Conservation (phyloP, 1,140 invertebrate genomes). For the Nymphalis io region DNA sequence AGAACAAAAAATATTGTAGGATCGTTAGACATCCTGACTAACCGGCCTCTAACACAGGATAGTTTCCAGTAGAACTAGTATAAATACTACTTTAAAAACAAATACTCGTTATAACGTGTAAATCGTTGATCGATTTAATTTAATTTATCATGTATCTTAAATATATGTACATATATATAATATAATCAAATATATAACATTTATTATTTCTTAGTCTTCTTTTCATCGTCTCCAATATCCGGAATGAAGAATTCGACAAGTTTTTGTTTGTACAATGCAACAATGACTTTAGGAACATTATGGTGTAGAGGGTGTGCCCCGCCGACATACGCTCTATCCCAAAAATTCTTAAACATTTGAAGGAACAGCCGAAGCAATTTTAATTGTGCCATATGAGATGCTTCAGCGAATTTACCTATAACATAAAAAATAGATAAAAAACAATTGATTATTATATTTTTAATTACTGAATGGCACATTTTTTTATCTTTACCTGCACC, state of each 20-base stretch:
- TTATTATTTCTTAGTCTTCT: neutral
- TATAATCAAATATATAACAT: neutral
- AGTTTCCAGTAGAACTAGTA: too few species aligned
- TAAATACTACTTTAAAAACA: too few species aligned
- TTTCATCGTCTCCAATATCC: conserved; percentile 29
- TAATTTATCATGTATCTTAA: too few species aligned
- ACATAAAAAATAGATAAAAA: conserved; percentile 1
- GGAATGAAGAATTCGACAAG: conserved; percentile 51
- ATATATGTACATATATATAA: neutral
- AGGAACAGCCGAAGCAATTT: conserved; percentile 49
- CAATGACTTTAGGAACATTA: conserved; percentile 43
- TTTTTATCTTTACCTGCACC: conserved; percentile 29
- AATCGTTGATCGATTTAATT: too few species aligned
- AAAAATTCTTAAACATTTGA: conserved; percentile 48
- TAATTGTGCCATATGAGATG: conserved; percentile 46
- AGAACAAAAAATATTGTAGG: conserved; percentile 1
- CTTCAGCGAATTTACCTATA: conserved; percentile 51
- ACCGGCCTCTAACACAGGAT: too few species aligned
- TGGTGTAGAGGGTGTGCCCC: conserved; percentile 49
- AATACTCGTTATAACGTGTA: too few species aligned
- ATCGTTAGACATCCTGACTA: neutral
- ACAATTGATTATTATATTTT: neutral
- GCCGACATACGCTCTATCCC: conserved; percentile 39
- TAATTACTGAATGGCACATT: neutral
- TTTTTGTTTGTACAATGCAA: conserved; percentile 41